Percentiles rank a stretch among this genome's conserved stretches.
These are phyloP conservation scores for Propithecus deckenii DNA, from an alignment of 2,797 vertebrate genomes.

Conservation along the genomic window DNA sequence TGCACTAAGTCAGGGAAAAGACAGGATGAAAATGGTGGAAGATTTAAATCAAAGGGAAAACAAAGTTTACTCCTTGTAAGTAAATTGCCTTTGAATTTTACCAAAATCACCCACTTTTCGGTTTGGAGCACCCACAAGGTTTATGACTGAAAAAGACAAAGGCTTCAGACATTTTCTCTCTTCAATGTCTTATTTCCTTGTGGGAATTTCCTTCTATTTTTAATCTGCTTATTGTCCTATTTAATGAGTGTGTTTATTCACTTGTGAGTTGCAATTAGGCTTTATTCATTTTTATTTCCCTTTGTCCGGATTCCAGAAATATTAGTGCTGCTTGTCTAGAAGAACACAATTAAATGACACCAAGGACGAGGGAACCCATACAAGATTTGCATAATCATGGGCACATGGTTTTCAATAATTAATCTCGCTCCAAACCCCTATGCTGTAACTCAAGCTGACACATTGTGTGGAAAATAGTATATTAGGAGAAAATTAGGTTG, in stretches of 20 bases:
- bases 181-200: neutral
- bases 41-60: neutral
- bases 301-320: neutral
- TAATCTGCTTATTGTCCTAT: neutral
- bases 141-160: rapidly evolving
- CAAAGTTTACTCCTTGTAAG: neutral
- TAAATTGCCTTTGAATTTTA: neutral
- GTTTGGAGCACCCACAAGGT: neutral
- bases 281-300: neutral
- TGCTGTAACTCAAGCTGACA: neutral
- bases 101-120: rapidly evolving
- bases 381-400: neutral
- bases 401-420: neutral
- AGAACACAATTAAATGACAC: neutral
- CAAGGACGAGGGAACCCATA: rapidly evolving
- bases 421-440: neutral
- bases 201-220: neutral
- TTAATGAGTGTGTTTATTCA: neutral
- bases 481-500: neutral
- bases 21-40: neutral
- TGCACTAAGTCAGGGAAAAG: neutral
- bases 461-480: neutral
- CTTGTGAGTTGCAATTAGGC: neutral
- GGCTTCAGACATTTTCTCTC: neutral
- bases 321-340: neutral